phyloP scores from a whole-genome alignment of 2,113 vertebrate species.

The Thryonomys swinderianus region DNA sequence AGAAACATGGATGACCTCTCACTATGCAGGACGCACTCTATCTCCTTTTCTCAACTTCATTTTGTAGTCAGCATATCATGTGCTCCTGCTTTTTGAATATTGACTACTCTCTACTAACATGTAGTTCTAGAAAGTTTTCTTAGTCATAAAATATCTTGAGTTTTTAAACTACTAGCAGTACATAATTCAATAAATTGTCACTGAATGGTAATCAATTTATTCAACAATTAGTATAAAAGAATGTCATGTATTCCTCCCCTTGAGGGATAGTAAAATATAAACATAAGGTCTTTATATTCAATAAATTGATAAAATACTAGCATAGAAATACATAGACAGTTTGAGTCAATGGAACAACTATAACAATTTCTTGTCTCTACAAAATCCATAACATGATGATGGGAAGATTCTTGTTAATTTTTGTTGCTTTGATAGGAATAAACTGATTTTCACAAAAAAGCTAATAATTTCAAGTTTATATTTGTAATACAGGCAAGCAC shows the following conservation, averaged over 20 bases:
- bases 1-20: neutral
- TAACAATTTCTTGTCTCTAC: neutral
- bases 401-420: neutral
- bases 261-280: neutral
- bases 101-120: neutral
- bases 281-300: neutral
- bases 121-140: neutral
- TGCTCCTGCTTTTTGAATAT: neutral
- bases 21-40: neutral
- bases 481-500: neutral
- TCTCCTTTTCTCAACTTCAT: neutral
- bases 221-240: neutral
- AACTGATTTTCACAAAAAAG: neutral
- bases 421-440: neutral
- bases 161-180: neutral
- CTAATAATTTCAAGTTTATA: neutral
- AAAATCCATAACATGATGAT: neutral
- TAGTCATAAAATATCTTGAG: neutral
- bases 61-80: neutral
- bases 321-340: neutral
- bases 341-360: neutral
- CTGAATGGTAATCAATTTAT: neutral
- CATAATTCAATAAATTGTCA: constrained; percentile 21
- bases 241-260: neutral
- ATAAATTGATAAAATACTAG: neutral